A percentile compares a stretch with the other conserved stretches of the same genome.
These are phyloP conservation scores for Platichthys stellatus DNA, from an alignment of 2,113 vertebrate genomes.

Conservation along the genomic window DNA sequence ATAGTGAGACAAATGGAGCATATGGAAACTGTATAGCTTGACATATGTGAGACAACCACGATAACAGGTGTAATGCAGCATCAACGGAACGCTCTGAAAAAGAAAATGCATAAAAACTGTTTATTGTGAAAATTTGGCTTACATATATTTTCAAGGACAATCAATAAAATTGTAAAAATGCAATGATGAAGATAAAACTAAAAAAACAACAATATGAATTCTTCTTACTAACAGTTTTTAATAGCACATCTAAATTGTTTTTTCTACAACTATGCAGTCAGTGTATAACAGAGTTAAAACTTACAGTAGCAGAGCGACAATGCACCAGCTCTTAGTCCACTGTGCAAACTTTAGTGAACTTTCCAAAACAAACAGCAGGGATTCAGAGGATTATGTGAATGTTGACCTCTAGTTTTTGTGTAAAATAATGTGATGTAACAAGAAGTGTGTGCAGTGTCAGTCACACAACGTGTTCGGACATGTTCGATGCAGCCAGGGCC, in stretches of 20 bases:
- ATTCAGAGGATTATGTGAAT: not conserved
- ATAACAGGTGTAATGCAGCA: not conserved
- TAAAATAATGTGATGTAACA: conserved; percentile 39
- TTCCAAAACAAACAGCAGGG: conserved; percentile 12
- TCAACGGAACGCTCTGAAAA: not conserved
- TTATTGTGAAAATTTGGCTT: conserved; percentile 5
- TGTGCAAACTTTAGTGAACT: not conserved
- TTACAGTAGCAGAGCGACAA: not conserved
- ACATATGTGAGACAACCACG: too few species aligned
- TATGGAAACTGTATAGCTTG: too few species aligned
- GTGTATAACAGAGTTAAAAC: not conserved
- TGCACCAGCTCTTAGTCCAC: not conserved
- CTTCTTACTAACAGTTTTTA: not conserved
- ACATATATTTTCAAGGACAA: not conserved
- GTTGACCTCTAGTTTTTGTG: conserved; percentile 18
- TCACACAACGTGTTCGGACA: too few species aligned
- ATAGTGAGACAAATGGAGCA: too few species aligned
- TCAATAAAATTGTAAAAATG: not conserved
- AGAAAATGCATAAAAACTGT: not conserved
- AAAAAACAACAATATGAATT: conserved; percentile 18
- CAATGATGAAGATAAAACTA: conserved; percentile 4
- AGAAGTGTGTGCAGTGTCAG: not conserved
- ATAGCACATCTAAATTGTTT: not conserved
- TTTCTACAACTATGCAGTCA: not conserved
- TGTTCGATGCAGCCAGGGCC: too few species aligned